Evolutionary conservation across 1,140 invertebrate genomes (phyloP), one percentile per base, ranked within the genome.

Genomic region (Marisa cornuarietis): DNA sequence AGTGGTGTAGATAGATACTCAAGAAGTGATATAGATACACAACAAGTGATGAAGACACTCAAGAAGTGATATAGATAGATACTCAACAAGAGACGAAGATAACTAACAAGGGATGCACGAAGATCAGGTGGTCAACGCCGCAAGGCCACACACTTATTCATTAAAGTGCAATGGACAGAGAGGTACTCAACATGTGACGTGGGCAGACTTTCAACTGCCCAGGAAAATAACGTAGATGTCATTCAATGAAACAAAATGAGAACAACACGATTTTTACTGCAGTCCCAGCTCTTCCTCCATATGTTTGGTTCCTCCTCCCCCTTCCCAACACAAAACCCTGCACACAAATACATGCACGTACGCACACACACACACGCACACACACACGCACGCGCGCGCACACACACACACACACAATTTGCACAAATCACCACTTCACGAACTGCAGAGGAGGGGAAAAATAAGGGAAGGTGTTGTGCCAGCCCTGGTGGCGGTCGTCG

Each of bases 1-100:
- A 72, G 68, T 71, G 52, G 66, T 49, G 66, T 11, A 79, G 66
- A 79, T 10, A 79, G 78, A 74, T 10, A 79, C 71, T 66, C 14
- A 66, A 61, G 74, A 62, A 72, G 62, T 78, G 69, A 81, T 42
- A 6, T 6, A 42, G 31, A 42, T 5, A 42, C 31, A 4, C 0
- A 42, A 42, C 3, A 42, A 2, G 31, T 78, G 69, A 81, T 42
- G 31, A 2, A 42, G 31, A 42, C 31, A 42, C 31, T 42, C 0
- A 42, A 42, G 31, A 42, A 2, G 31, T 42, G 31, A 42, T 42
- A 6, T 42, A 2, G 31, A 42, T 42, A 42, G 31, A 42, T 42
- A 42, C 6, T 42, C 31, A 42, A 42, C 3, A 42, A 42, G 31
- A 4, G 31, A 42, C 6, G 31, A 4, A 42, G 31, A 42, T 6